phyloP scores from a whole-genome alignment of 1,140 invertebrate genomes.

The Zaprionus africanus region DNA sequence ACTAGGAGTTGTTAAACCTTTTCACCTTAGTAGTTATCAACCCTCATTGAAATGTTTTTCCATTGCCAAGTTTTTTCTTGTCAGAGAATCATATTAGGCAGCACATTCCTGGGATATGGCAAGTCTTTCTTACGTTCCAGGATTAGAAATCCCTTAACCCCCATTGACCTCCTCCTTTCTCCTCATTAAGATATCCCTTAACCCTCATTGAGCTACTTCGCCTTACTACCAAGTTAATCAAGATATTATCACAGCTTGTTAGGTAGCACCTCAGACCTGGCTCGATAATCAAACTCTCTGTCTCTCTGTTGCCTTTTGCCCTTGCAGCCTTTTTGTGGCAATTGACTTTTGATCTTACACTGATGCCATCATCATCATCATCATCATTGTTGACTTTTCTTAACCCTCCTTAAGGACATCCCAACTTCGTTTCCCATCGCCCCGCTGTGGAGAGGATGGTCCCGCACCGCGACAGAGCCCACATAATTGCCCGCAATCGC shows the following conservation, averaged over 20 bases:
- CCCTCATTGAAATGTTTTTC: background rate
- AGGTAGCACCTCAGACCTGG: constrained; percentile 22
- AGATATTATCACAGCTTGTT: constrained; percentile 27
- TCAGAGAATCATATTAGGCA: too few relatives aligned
- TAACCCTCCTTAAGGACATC: constrained; percentile 39
- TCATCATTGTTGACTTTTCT: constrained; percentile 54
- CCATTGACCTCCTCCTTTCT: too few relatives aligned
- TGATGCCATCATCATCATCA: constrained; percentile 61
- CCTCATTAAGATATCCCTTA: background rate
- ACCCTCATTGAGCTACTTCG: constrained; percentile 1
- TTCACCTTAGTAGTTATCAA: background rate
- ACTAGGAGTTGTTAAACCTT: background rate
- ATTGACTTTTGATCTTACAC: constrained; percentile 67
- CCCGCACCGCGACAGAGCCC: constrained; percentile 37
- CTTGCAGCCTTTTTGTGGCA: constrained; percentile 14
- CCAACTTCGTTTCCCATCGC: background rate
- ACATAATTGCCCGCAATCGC: constrained; percentile 71
- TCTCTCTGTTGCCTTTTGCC: constrained; percentile 1
- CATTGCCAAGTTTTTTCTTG: too few relatives aligned
- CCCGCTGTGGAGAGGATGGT: constrained; percentile 11
- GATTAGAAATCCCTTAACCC: too few relatives aligned
- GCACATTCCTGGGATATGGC: too few relatives aligned
- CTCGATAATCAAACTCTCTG: constrained; percentile 19
- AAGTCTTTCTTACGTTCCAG: too few relatives aligned
- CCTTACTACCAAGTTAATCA: constrained; percentile 8